Evolutionary conservation across 30 jellyfish, hydroid and myxozoan genomes (phyloP), one percentile per base, ranked within the genome.

Genomic region (Aurelia aurita complex sp. Pacific): DNA sequence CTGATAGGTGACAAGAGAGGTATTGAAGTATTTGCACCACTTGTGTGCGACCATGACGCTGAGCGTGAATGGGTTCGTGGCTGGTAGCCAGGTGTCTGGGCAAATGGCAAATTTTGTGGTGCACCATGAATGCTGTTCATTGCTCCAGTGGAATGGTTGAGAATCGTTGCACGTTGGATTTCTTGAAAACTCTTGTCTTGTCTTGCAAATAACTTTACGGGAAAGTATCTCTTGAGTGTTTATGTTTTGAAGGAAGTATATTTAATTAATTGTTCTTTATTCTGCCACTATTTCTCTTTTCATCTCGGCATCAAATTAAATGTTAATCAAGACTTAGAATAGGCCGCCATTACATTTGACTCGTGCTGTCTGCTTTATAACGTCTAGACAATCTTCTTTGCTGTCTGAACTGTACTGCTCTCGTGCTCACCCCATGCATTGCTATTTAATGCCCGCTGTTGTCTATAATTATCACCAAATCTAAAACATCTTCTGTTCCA

Each of bases 11-110:
- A 85, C 33, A 91, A 75, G 10, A 91, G 94, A 8, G 97, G 88
- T 36, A 76, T 84, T 71, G 89, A 71, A 6, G 98, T 76, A 16
- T 69, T 80, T 17, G 91, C 83, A 12, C 92, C 85, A 77, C 87
- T 70, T 69, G 92, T 81, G 63, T 89, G 85, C 14, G 98, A 91
- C 98, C 98, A 91, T 16, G 96, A 85, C 3, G 98, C 97, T 10
- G 98, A 91, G 10, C 98, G 94, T 60, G 92, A 80, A 57, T 91
- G 98, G 8, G 98, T 68, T 57, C 88, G 51, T 5, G 84, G 97
- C 38, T 73, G 97, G 67, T 36, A 67, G 5, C 79, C 72, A 1
- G 90, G 46, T 15, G 85, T 53, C 63, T 64, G 87, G 16, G 93
- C 53, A 53, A 73, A 84, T 32, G 77, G 78, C 63, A 84, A 64